phyloP scores from a whole-genome alignment of 2,888 invertebrate genomes.

The Tricholauxania praeusta region DNA sequence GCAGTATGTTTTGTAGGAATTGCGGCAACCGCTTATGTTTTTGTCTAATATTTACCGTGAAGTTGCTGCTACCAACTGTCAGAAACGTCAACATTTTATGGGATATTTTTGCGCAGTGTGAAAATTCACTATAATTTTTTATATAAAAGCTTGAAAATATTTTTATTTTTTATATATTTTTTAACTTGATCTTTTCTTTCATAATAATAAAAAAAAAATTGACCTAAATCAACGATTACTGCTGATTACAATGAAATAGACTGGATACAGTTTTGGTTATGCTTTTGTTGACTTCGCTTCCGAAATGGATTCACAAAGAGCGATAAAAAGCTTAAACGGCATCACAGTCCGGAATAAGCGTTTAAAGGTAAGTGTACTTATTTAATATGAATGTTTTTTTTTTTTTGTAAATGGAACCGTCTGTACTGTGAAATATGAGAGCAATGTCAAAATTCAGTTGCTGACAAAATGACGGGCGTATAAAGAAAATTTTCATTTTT shows the following conservation, averaged over 20 bases:
- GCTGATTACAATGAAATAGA: slow-evolving; percentile 68
- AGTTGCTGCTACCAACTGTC: slow-evolving; percentile 25
- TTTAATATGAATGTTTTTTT: too few relatives aligned
- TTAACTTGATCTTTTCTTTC: slow-evolving; percentile 16
- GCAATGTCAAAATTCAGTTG: too few relatives aligned
- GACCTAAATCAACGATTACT: too few relatives aligned
- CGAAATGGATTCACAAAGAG: slow-evolving; percentile 86
- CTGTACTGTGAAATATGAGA: too few relatives aligned
- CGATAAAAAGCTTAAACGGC: slow-evolving; percentile 89
- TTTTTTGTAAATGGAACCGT: too few relatives aligned
- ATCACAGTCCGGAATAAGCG: slow-evolving; percentile 90
- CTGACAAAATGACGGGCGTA: too few relatives aligned
- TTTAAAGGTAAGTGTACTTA: slow-evolving; percentile 76
- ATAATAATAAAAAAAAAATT: background rate
- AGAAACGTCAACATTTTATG: slow-evolving; percentile 9
- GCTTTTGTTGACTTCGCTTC: slow-evolving; percentile 93
- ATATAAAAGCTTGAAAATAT: background rate
- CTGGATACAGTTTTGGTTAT: slow-evolving; percentile 96
- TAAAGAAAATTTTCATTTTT: too few relatives aligned
- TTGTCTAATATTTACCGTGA: background rate
- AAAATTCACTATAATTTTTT: slow-evolving; percentile 19
- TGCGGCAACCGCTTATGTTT: slow-evolving; percentile 11
- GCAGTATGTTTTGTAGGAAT: background rate
- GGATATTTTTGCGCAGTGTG: slow-evolving; percentile 24
- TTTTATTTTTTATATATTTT: slow-evolving; percentile 26